Conservation (phyloP, 2,797 vertebrate genomes). For the Coccyzus lansbergi region DNA sequence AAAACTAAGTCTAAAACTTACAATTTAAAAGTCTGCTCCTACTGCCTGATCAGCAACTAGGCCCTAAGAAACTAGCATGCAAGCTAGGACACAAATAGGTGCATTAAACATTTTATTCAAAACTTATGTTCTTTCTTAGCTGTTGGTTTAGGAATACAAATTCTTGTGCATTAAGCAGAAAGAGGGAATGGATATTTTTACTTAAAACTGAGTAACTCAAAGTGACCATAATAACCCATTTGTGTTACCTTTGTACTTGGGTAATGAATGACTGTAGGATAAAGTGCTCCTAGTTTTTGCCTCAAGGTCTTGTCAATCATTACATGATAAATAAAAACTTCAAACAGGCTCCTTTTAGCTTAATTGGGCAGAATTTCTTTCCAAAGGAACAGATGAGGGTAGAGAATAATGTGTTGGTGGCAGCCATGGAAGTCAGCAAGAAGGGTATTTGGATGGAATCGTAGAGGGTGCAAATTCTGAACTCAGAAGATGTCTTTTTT, state of each 20-base stretch:
- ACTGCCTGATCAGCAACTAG: not conserved
- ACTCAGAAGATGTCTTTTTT: not conserved
- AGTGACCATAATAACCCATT: slow-evolving; percentile 25
- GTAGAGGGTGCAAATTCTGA: not conserved
- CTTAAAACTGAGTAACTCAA: slow-evolving; percentile 30
- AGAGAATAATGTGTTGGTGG: not conserved
- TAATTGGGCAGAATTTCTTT: slow-evolving; percentile 60
- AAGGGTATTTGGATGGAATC: not conserved
- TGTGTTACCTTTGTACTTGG: slow-evolving; percentile 27
- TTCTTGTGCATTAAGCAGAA: not conserved
- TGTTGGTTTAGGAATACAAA: not conserved
- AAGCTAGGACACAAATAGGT: not conserved
- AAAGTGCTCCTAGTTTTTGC: slow-evolving; percentile 40
- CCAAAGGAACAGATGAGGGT: not conserved
- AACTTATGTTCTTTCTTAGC: not conserved
- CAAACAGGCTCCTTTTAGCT: slow-evolving; percentile 46
- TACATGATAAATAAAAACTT: slow-evolving; percentile 71
- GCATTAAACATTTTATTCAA: not conserved
- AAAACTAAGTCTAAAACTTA: not conserved
- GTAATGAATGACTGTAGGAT: slow-evolving; percentile 44
- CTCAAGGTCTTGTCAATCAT: slow-evolving; percentile 70
- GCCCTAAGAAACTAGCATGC: not conserved
- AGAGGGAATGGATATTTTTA: slow-evolving; percentile 12
- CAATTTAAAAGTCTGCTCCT: not conserved
- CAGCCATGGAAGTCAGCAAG: not conserved